These are phyloP conservation scores for Enteromius argenteus DNA, from an alignment of 2,797 vertebrate species.

Conservation along the genomic window DNA sequence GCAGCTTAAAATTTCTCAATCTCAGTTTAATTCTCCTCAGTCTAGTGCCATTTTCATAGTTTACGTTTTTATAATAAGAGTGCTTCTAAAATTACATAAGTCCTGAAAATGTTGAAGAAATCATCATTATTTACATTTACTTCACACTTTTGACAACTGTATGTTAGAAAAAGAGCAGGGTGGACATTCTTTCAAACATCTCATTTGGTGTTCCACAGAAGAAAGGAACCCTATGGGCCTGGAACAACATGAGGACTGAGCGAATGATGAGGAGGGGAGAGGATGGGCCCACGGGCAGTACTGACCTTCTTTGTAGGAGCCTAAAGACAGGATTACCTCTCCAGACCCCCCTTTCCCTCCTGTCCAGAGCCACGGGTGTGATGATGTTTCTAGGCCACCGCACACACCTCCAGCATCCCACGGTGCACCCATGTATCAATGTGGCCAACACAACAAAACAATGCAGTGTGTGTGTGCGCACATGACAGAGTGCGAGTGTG, in stretches of 20 bases:
- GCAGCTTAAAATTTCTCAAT: not conserved
- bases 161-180: not conserved
- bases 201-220: not conserved
- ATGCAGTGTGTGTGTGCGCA: constrained; percentile 2
- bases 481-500: constrained; percentile 19
- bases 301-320: constrained; percentile 39
- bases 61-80: not conserved
- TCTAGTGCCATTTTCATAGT: not conserved
- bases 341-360: constrained; percentile 31
- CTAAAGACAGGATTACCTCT: constrained; percentile 46
- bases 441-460: constrained; percentile 24
- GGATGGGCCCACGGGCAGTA: constrained; percentile 18
- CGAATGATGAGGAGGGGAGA: not conserved
- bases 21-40: not conserved
- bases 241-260: not conserved
- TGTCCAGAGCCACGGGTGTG: constrained; percentile 28
- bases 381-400: constrained; percentile 51
- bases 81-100: not conserved
- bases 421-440: constrained; percentile 34
- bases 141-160: not conserved
- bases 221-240: not conserved
- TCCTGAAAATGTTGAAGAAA: not conserved
- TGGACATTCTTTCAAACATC: constrained; percentile 14
- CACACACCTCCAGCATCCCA: constrained; percentile 48
- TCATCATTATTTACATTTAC: not conserved